Conservation (phyloP, 2,888 invertebrate genomes). For the Strigamia maritima region DNA sequence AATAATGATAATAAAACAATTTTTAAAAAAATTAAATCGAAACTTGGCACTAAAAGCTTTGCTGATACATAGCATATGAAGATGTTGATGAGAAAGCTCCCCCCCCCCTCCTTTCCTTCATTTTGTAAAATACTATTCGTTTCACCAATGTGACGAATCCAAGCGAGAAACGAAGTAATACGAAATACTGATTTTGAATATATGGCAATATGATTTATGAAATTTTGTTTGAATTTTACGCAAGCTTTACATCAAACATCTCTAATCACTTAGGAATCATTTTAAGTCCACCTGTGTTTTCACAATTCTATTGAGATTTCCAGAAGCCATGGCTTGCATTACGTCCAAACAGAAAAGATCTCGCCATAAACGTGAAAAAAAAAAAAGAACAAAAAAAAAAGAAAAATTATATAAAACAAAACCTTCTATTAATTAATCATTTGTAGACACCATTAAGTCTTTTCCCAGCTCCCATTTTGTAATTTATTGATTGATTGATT, state of each 20-base stretch:
- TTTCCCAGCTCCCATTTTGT: neutral
- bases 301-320: neutral
- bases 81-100: conserved; percentile 16
- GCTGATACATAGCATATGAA: conserved; percentile 5
- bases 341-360: neutral
- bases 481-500: too few relatives aligned
- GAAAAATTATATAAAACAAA: too few relatives aligned
- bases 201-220: neutral
- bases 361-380: neutral
- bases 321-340: neutral
- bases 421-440: neutral
- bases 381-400: too few relatives aligned
- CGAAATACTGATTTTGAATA: neutral
- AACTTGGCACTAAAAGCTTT: conserved; percentile 13
- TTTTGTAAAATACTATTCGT: neutral
- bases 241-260: neutral
- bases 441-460: neutral
- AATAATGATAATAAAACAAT: neutral
- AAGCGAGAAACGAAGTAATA: conserved; percentile 21
- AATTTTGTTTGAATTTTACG: neutral
- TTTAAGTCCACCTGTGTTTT: too few relatives aligned
- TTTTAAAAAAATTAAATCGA: neutral
- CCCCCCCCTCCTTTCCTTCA: neutral
- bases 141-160: conserved; percentile 21
- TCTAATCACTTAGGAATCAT: neutral